Evolutionary conservation across 2,888 invertebrate genomes (phyloP), one percentile per base, ranked within the genome.

Genomic region (Conistra vaccinii): DNA sequence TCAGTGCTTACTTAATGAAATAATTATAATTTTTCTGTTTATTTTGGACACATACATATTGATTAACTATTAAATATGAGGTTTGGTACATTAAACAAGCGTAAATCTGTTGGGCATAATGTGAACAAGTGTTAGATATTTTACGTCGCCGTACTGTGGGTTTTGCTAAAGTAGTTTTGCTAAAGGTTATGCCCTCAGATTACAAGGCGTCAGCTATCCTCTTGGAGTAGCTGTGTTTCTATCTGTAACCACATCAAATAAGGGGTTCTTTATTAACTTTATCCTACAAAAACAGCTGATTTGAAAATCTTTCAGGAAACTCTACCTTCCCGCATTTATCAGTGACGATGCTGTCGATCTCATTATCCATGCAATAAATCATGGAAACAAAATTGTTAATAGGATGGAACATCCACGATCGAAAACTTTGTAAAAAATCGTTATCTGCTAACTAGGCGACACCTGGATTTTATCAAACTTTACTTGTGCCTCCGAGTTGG

Each of bases 371-470:
- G 48, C 58, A 69, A 85, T 83, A 80, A 85, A 85, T 86, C 75
- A 78, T 66, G 71, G 26, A 48, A 80, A 78, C 63, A 69, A 86
- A 86, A 77, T 83, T 73, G 78, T 80, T 86, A 86, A 86, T 80
- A 80, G 76, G 69, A 73, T 58, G 63, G 78, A 69, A 69, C 73
- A 69, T 45, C 51, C 10, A 14, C 60, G 60, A 61, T 74, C 60
- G 35, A 14, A 70, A 86, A 86, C 73, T 86, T 86, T 76, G 74
- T 76, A 48, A 86, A 82, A 80, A 85, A 80, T 84, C 76, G 84
- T 83, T 83, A 78, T 74, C 73, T 68, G 26, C 29, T 66, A 73
- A 71, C 73, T 75, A n/a, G 53, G 66, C 61, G 73, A 74, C 83
- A 80, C 76, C 83, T 85, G 85, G 73, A 61, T 86, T 77, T 79